Base-by-base conservation (phyloP, 2,888 invertebrate species). In the Antheraea assamensis region DNA sequence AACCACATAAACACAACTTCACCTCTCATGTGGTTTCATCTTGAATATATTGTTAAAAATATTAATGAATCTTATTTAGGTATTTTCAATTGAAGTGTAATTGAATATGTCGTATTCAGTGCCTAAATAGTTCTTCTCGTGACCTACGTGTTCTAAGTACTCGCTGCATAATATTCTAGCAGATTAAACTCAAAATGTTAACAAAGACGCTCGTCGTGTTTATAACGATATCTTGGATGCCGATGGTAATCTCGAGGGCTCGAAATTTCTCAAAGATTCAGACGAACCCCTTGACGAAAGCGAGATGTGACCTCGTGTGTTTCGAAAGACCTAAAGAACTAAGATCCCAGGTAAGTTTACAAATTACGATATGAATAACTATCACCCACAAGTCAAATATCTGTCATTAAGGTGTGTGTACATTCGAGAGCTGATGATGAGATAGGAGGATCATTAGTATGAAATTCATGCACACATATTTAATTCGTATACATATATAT, bases 281-380 rank as follows among this genome's bases (percentile, higher is more conserved):
- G 78, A 88, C 92, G 52, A 95, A 95, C 75, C 94, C 95, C 21
- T 85, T 96, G 75, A 93, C 95, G 72, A 95, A 95, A 74, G 95
- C 96, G n/a, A 92, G 95, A 77, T 96, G 96, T 84, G 96, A 96
- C 78, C 92, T 96, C 30, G 91, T 92, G 78, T 96, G 96, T 83
- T 92, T 92, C 79, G 93, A 93, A 58, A 86, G 87, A 66, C 88
- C 82, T 77, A 90, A 91, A 76, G 91, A 92, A 47, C 85, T 80
- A 19, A 94, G 86, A 80, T 79, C 86, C n/a, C 84, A 89, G 90
- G 95, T 95, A 78, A 89, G 84, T 78, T 3, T 58, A 30, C 0
- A 24, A 19, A 21, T 71, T 72, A 30, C 30, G 13, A 27, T 24
- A 30, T 64, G 31, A n/a, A 3, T 58, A 58, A 7, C 13, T 58